These are phyloP conservation scores for Cactoblastis cactorum DNA, from an alignment of 2,888 invertebrate species.

Conservation along the genomic window DNA sequence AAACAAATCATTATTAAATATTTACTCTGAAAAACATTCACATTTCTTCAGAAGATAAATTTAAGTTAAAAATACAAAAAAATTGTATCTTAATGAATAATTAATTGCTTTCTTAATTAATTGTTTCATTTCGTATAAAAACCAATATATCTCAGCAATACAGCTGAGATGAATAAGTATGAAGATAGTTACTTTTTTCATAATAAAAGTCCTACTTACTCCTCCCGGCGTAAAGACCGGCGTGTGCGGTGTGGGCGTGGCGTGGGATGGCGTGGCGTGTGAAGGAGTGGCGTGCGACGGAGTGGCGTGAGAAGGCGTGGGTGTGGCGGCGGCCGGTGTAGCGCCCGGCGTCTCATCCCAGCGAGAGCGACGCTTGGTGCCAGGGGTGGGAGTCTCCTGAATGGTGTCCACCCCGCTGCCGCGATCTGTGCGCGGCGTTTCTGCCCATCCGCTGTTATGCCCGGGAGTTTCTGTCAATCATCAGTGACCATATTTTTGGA, in stretches of 20 bases:
- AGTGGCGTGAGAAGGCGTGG: constrained; percentile 85
- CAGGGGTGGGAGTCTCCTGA: constrained; percentile 96
- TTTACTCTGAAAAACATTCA: neutral
- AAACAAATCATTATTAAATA: constrained; percentile 14
- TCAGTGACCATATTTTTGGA: too few species aligned
- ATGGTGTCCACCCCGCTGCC: constrained; percentile 87
- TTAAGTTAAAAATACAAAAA: too few species aligned
- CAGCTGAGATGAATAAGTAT: neutral
- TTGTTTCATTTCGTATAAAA: too few species aligned
- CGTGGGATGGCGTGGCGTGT: constrained; percentile 85
- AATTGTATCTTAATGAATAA: too few species aligned
- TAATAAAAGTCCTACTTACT: constrained; percentile 55
- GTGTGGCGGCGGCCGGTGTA: constrained; percentile 86
- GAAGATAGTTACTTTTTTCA: neutral
- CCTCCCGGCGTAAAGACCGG: constrained; percentile 90
- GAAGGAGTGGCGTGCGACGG: constrained; percentile 87
- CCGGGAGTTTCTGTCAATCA: constrained; percentile 94
- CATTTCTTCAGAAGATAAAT: too few species aligned
- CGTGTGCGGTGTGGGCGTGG: constrained; percentile 82
- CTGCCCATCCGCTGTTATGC: constrained; percentile 98
- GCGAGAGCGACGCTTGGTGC: constrained; percentile 96
- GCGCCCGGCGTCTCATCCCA: constrained; percentile 99
- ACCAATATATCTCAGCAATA: too few species aligned
- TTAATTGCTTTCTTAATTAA: too few species aligned
- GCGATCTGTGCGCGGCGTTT: constrained; percentile 97